A percentile compares a stretch with the other conserved stretches of the same genome.
Evolutionary conservation across 2,113 vertebrate species (phyloP).

Genomic region (Corythoichthys haematopterus): DNA sequence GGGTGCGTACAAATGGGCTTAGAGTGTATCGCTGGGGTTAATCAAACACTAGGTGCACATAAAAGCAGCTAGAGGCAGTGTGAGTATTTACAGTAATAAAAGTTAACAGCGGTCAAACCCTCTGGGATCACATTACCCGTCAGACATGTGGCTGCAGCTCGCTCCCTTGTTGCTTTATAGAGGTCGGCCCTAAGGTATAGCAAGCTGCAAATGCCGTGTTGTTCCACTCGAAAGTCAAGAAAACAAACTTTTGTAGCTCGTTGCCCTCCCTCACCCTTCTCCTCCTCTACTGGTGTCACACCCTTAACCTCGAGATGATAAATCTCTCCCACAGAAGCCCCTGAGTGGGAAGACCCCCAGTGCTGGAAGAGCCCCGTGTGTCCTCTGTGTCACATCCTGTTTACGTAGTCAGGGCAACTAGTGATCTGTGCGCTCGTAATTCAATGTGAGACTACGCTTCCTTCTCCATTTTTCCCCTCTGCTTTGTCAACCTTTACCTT

Average conservation of each 20-base stretch:
- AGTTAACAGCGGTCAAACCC: constrained; percentile 65
- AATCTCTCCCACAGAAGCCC: constrained; percentile 66
- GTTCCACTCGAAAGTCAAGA: constrained; percentile 70
- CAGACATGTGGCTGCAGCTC: constrained; percentile 65
- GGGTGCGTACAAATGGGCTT: constrained; percentile 53
- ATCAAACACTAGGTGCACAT: constrained; percentile 59
- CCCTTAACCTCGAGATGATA: constrained; percentile 72
- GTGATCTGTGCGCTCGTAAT: constrained; percentile 62
- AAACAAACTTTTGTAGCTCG: constrained; percentile 59
- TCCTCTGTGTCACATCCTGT: constrained; percentile 68
- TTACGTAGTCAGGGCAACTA: constrained; percentile 60
- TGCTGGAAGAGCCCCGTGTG: constrained; percentile 55
- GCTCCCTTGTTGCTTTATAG: constrained; percentile 60
- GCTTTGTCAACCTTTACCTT: not conserved
- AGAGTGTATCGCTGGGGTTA: constrained; percentile 58
- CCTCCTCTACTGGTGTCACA: constrained; percentile 53
- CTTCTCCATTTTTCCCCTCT: not conserved
- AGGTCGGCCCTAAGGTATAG: constrained; percentile 45
- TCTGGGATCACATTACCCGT: constrained; percentile 66
- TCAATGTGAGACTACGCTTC: constrained; percentile 38
- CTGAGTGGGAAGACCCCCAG: constrained; percentile 56
- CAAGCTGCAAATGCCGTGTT: constrained; percentile 62
- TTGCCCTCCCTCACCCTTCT: constrained; percentile 9
- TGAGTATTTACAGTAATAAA: constrained; percentile 72
- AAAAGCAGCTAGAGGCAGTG: constrained; percentile 52